Evolutionary conservation across 2,888 invertebrate genomes (phyloP), one percentile per base, ranked within the genome.

Genomic region (Himalopsyche tibetana): DNA sequence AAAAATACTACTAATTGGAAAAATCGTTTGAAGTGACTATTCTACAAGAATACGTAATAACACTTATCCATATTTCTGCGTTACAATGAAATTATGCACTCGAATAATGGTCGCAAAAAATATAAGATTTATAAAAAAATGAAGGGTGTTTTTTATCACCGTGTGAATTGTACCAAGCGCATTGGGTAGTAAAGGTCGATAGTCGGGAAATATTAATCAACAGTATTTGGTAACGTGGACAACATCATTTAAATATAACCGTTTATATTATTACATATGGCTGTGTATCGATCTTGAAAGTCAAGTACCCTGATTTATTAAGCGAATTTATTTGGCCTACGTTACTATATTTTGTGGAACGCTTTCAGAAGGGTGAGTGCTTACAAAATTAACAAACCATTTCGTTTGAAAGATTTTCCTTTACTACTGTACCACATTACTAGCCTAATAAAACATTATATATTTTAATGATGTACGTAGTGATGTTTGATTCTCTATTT

Each of bases 181-280:
- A 83, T 79, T 74, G 88, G 63, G 63, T 63, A 63, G 63, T 63
- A 63, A 63, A 63, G 63, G 85, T 82, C 88, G 84, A 80, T 86
- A 51, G 45, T 85, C 83, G 83, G 51, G 84, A 56, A 69, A 83
- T 85, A 88, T 88, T 88, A 87, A 88, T 88, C 88, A 88, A 86
- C 86, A 83, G 82, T 87, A 84, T 88, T 88, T 85, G 88, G 88
- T 87, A 87, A 87, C 84, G 85, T 82, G 85, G 83, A 87, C 87
- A 87, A 85, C 87, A 87, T 87, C 80, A 86, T 87, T 86, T 86
- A 74, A 86, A 86, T 84, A 85, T 87, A 83, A 87, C 86, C 84
- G 86, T 84, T 86, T 84, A 85, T 83, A 82, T 83, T 69, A 80
- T 81, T 82, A 87, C 83, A 86, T 86, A 87, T 86, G 84, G 84